Conservation (phyloP, 2,797 vertebrate genomes). For the Sebastes oblongus region DNA sequence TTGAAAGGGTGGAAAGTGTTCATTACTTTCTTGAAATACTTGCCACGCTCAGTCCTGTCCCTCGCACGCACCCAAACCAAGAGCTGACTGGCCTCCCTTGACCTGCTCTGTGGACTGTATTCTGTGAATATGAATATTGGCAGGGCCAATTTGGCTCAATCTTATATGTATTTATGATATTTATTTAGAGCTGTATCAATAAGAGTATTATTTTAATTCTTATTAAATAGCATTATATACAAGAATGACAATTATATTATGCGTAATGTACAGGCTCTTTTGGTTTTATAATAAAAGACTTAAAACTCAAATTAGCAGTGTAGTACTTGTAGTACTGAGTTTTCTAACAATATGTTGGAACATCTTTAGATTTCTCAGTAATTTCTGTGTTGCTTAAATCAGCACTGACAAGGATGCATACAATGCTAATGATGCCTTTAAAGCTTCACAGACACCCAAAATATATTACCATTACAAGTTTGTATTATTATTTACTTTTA, state of each 20-base stretch:
- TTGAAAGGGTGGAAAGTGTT: constrained; percentile 62
- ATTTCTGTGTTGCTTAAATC: not conserved
- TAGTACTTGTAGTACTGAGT: not conserved
- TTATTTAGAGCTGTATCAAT: constrained; percentile 76
- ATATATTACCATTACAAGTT: not conserved
- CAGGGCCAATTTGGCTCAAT: constrained; percentile 81
- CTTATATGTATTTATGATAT: constrained; percentile 78
- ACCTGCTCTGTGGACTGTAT: constrained; percentile 82
- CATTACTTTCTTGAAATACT: constrained; percentile 67
- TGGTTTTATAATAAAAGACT: constrained; percentile 80
- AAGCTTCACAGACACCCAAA: not conserved
- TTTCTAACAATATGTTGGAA: not conserved
- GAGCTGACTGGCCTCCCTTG: constrained; percentile 65
- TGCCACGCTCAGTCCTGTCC: constrained; percentile 47
- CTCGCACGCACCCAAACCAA: constrained; percentile 64
- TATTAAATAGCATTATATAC: constrained; percentile 70
- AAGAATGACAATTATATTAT: constrained; percentile 75
- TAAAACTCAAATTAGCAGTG: constrained; percentile 47
- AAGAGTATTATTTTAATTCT: constrained; percentile 76
- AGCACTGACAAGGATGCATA: not conserved
- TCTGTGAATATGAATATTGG: constrained; percentile 86
- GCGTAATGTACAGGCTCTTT: constrained; percentile 77
- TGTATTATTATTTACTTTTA: not conserved
- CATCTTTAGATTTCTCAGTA: not conserved
- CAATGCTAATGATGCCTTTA: not conserved